A percentile compares a stretch with the other conserved stretches of the same genome.
Evolutionary conservation across 2,113 vertebrate species (phyloP).

Genomic region (Laticauda colubrina): DNA sequence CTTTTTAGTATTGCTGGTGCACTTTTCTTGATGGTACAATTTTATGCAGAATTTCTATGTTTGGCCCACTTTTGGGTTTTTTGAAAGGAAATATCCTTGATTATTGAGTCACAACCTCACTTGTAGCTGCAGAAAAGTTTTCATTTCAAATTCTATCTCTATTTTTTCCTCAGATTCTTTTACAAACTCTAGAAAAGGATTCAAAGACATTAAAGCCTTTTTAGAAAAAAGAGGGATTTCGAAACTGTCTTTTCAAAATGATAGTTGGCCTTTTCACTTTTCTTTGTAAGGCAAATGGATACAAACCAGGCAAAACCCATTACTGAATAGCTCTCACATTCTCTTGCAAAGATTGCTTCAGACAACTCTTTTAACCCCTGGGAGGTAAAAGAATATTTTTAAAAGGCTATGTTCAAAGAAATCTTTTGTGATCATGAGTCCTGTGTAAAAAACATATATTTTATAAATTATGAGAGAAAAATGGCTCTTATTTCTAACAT

Average conservation of each 20-base stretch:
- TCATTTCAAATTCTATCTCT: neutral
- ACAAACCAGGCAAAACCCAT: slow-evolving; percentile 32
- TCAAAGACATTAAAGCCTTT: neutral
- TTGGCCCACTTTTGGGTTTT: neutral
- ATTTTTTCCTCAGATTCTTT: neutral
- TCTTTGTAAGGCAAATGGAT: slow-evolving; percentile 17
- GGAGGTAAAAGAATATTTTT: slow-evolving; percentile 49
- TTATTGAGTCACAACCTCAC: neutral
- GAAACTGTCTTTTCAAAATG: slow-evolving; percentile 31
- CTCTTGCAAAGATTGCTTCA: slow-evolving; percentile 44
- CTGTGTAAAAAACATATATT: slow-evolving; percentile 31
- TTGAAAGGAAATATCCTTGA: neutral
- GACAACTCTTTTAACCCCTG: slow-evolving; percentile 37
- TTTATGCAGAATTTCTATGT: neutral
- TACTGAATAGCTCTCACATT: slow-evolving; percentile 1
- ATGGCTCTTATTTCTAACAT: slow-evolving; percentile 32
- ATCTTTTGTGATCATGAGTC: slow-evolving; percentile 32
- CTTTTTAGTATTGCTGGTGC: neutral
- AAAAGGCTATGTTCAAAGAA: slow-evolving; percentile 15
- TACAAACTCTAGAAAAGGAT: neutral
- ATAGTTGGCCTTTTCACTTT: slow-evolving; percentile 24
- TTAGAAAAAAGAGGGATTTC: slow-evolving; percentile 4
- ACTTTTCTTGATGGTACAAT: neutral
- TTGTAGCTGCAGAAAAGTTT: neutral
- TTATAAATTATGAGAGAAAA: slow-evolving; percentile 35